A percentile compares a stretch with the other conserved stretches of the same genome.
Evolutionary conservation across 2,888 invertebrate genomes (phyloP).

Genomic region (Mamestra brassicae): DNA sequence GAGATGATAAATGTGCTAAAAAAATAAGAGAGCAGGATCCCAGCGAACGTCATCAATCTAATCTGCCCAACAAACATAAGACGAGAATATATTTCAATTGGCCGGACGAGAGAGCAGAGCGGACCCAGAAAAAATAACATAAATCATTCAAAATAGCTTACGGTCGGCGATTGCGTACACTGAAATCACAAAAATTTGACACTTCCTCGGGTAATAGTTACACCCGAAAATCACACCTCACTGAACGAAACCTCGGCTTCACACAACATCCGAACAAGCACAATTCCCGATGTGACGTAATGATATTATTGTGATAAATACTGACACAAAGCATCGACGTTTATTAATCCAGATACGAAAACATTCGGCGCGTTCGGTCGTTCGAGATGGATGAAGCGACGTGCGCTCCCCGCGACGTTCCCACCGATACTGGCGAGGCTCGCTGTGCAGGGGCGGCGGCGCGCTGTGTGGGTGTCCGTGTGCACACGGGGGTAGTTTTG

Average conservation of each 20-base stretch:
- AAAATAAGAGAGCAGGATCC: slow-evolving; percentile 58
- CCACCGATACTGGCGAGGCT: slow-evolving; percentile 76
- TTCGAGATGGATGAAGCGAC: slow-evolving; percentile 63
- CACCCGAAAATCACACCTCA: slow-evolving; percentile 67
- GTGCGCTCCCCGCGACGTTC: slow-evolving; percentile 67
- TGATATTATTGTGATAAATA: slow-evolving; percentile 60
- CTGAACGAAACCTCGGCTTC: slow-evolving; percentile 61
- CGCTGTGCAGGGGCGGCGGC: slow-evolving; percentile 68
- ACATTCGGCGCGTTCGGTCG: slow-evolving; percentile 69
- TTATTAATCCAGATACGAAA: slow-evolving; percentile 66
- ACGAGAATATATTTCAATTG: slow-evolving; percentile 61
- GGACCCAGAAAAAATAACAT: slow-evolving; percentile 65
- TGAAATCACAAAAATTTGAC: slow-evolving; percentile 68
- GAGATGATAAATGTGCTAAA: slow-evolving; percentile 63
- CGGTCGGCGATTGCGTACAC: slow-evolving; percentile 68
- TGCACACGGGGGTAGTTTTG: slow-evolving; percentile 72
- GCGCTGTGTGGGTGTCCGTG: slow-evolving; percentile 65
- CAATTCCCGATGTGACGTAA: slow-evolving; percentile 61
- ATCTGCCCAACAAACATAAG: slow-evolving; percentile 60
- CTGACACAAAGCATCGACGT: slow-evolving; percentile 66
- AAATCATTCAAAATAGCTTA: slow-evolving; percentile 73
- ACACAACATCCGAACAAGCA: slow-evolving; percentile 60
- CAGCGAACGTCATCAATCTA: slow-evolving; percentile 64
- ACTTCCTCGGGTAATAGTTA: slow-evolving; percentile 67
- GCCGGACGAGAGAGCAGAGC: slow-evolving; percentile 57